These are phyloP conservation scores for Triplophysa tibetana DNA, from an alignment of 2,113 vertebrate species.

Conservation along the genomic window DNA sequence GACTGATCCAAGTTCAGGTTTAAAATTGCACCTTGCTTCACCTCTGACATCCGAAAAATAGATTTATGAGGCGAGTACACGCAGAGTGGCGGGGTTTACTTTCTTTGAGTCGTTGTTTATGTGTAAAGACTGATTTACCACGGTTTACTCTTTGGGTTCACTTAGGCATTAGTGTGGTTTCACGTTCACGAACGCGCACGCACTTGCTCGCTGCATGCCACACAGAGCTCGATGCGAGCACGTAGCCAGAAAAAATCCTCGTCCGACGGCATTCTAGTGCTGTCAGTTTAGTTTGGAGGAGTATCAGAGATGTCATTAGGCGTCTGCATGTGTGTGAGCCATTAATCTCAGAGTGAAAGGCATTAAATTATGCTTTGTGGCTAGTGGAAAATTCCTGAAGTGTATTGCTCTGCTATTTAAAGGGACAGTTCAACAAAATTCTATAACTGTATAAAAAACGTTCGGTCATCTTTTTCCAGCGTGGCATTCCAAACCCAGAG, in stretches of 20 bases:
- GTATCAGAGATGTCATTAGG: not conserved
- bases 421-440: not conserved
- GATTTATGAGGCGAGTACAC: not conserved
- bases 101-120: not conserved
- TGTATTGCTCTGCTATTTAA: not conserved
- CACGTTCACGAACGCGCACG: slow-evolving; percentile 14
- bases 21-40: not conserved
- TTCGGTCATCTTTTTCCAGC: too few species aligned
- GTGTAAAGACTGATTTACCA: slow-evolving; percentile 4
- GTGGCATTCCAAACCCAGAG: too few species aligned
- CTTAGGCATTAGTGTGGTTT: not conserved
- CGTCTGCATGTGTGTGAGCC: not conserved
- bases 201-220: not conserved
- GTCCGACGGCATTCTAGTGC: not conserved
- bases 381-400: not conserved
- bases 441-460: not conserved
- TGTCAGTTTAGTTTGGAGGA: slow-evolving; percentile 17
- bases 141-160: not conserved
- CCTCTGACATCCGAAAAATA: not conserved
- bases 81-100: not conserved
- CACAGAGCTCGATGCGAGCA: not conserved
- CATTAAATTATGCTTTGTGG: slow-evolving; percentile 23
- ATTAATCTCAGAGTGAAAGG: not conserved
- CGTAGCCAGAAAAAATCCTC: not conserved
- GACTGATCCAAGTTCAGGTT: not conserved